Evolutionary conservation across 2,888 invertebrate species (phyloP), one percentile per base, ranked within the genome.

Genomic region (Entomobrya proxima): DNA sequence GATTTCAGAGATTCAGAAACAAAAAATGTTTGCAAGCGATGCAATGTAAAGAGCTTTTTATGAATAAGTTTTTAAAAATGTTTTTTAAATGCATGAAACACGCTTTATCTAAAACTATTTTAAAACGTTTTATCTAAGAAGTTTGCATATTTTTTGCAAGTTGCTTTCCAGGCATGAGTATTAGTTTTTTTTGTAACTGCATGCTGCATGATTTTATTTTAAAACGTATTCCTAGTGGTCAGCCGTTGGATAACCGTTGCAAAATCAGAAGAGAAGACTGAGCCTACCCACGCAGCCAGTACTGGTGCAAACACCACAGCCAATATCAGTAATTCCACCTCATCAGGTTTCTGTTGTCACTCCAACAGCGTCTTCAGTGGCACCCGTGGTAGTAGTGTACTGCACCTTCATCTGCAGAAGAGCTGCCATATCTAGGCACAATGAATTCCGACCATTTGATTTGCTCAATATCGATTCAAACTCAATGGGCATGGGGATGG

Each of bases 191-290:
- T 7, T 21, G 24, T 52, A 21, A 21, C 5, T n/a, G n/a, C 18
- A 50, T 50, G 3, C 4, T 50, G 9, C n/a, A 15, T 50, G 7
- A 50, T 50, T 3, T 50, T 3, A n/a, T n/a, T n/a, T n/a, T n/a
- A n/a, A n/a, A n/a, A n/a, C n/a, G n/a, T n/a, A n/a, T 40, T 40
- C 15, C 15, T 7, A 7, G 83, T 90, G 9, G 88, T 89, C 0
- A 64, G 77, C 0, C 89, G 87, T 32, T 90, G 90, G 90, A 88
- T 90, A n/a, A 35, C 58, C 9, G 82, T 90, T 37, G 90, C 89
- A 0, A 88, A 87, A 47, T 24, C 50, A 13, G 83, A 85, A 55
- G 88, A 86, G 47, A 24, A 69, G 27, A 47, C 52, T 64, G 78
- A 78, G 15, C 55, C 6, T 21, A n/a, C n/a, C n/a, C n/a, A n/a